These are phyloP conservation scores for Coleophora deauratella DNA, from an alignment of 2,888 invertebrate species.

Conservation along the genomic window DNA sequence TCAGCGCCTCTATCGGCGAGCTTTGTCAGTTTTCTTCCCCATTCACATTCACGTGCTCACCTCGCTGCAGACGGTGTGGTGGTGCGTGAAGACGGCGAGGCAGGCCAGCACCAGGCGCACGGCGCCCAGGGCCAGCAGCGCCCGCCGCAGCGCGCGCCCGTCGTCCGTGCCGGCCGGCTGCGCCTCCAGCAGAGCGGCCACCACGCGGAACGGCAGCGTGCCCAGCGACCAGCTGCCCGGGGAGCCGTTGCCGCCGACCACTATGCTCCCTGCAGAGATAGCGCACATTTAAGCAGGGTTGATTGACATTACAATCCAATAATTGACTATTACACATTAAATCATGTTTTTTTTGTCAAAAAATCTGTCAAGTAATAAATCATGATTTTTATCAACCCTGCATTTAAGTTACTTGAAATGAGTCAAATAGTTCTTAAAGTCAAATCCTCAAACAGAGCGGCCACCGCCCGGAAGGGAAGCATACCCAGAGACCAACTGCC, in stretches of 20 bases:
- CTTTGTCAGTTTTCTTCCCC: no score
- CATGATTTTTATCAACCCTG: no score
- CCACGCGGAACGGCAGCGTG: slow-evolving; percentile 85
- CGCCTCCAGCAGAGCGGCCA: slow-evolving; percentile 83
- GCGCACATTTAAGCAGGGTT: no score
- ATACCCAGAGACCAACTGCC: slow-evolving; percentile 57
- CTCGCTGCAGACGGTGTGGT: slow-evolving; percentile 62
- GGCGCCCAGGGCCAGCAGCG: slow-evolving; percentile 88
- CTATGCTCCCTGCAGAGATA: slow-evolving; percentile 41
- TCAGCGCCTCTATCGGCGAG: no score
- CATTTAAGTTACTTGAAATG: no score
- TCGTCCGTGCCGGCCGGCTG: slow-evolving; percentile 84
- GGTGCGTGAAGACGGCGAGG: slow-evolving; percentile 91
- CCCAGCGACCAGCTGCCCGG: slow-evolving; percentile 46
- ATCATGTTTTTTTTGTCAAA: no score
- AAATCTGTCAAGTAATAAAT: no score
- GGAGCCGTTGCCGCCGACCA: slow-evolving; percentile 33
- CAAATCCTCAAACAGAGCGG: slow-evolving; percentile 84
- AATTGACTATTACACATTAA: no score
- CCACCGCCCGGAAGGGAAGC: slow-evolving; percentile 86
- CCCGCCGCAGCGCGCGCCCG: slow-evolving; percentile 81
- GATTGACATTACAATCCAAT: no score
- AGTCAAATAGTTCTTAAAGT: no score
- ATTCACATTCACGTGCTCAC: no score
- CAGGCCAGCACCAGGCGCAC: slow-evolving; percentile 90